Evolutionary conservation across 1,140 invertebrate species (phyloP).

Genomic region (Lineus longissimus): DNA sequence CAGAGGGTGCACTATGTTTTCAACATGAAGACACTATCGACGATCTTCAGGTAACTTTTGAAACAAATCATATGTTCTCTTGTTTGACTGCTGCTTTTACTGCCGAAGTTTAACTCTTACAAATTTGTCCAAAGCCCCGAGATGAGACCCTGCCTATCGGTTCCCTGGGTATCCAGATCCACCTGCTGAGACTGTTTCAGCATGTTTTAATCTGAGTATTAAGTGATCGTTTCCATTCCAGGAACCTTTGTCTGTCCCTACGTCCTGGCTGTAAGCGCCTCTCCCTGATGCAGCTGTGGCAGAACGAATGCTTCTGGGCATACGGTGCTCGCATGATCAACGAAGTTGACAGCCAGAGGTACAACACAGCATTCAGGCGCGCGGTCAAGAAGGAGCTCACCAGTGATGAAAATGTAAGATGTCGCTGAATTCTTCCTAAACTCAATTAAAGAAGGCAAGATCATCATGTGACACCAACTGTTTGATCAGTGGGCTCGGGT

Average conservation of each 20-base stretch:
- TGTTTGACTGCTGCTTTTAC: too few relatives aligned
- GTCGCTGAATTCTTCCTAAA: neutral
- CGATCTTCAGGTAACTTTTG: conserved; percentile 46
- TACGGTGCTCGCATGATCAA: conserved; percentile 50
- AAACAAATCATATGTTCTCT: too few relatives aligned
- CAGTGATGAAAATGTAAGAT: conserved; percentile 46
- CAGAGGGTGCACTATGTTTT: conserved; percentile 52
- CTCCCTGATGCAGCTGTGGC: conserved; percentile 49
- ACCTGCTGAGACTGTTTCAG: too few relatives aligned
- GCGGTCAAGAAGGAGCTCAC: conserved; percentile 51
- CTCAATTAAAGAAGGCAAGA: too few relatives aligned
- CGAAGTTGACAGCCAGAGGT: conserved; percentile 46
- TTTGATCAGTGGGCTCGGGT: too few relatives aligned
- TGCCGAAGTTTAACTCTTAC: too few relatives aligned
- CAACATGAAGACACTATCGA: conserved; percentile 42
- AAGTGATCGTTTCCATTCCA: conserved; percentile 18
- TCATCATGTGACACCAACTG: too few relatives aligned
- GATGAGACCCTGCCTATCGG: too few relatives aligned
- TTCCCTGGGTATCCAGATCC: too few relatives aligned
- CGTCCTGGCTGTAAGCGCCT: conserved; percentile 37
- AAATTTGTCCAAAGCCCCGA: too few relatives aligned
- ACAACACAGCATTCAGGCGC: conserved; percentile 43
- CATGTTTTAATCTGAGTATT: neutral
- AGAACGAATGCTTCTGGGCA: conserved; percentile 53
- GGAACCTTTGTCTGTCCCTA: conserved; percentile 49